These are phyloP conservation scores for Amblyjoppa proteus DNA, from an alignment of 2,888 invertebrate species.

Conservation along the genomic window DNA sequence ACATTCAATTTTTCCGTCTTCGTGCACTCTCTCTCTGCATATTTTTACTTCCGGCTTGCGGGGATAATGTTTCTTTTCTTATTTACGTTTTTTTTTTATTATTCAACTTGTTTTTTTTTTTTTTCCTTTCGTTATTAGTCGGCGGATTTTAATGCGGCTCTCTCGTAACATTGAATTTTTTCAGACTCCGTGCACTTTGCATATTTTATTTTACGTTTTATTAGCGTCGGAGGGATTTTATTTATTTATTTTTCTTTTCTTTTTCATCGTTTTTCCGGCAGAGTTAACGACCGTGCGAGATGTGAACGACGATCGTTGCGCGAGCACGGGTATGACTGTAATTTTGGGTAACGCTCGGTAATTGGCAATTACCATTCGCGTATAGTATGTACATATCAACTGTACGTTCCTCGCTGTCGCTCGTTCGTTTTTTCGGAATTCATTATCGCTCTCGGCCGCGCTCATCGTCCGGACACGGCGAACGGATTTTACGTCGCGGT, in stretches of 20 bases:
- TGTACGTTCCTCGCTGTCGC: constrained; percentile 19
- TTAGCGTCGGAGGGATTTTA: constrained; percentile 5
- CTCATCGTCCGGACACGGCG: constrained; percentile 15
- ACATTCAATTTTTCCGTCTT: constrained; percentile 16
- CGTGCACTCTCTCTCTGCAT: constrained; percentile 25
- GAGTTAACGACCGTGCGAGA: constrained; percentile 49
- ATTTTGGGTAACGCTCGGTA: constrained; percentile 69
- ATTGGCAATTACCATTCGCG: constrained; percentile 70
- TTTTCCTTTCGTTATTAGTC: background rate
- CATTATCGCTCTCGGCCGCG: background rate
- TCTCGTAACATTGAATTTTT: constrained; percentile 13
- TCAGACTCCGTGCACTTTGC: constrained; percentile 27
- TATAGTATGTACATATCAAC: constrained; percentile 25
- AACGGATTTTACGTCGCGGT: constrained; percentile 30
- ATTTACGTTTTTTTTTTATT: background rate
- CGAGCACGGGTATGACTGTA: constrained; percentile 54
- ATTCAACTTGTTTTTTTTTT: background rate
- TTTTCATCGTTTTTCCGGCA: background rate
- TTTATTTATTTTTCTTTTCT: constrained; percentile 17
- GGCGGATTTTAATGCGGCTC: constrained; percentile 14
- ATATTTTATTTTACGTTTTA: constrained; percentile 11
- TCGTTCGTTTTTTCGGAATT: constrained; percentile 30
- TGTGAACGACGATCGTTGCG: constrained; percentile 6
- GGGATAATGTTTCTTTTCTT: background rate
- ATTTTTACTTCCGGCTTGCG: background rate